Conservation (phyloP, 30 jellyfish, hydroid and myxozoan species). For the Turritopsis rubra region DNA sequence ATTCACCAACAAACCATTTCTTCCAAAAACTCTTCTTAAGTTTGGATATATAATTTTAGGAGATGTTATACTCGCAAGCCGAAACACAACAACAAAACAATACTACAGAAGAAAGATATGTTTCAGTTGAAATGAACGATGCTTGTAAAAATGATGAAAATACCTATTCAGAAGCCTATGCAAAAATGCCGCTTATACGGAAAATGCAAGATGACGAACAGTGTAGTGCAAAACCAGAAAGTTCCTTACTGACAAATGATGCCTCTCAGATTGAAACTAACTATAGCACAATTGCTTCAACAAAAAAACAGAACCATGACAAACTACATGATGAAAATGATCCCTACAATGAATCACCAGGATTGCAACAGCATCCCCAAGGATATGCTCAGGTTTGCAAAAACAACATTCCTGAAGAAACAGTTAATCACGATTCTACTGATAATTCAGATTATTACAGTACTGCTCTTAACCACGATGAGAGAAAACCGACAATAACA, state of each 20-base stretch:
- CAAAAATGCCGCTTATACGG: background rate
- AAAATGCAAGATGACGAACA: too few species aligned
- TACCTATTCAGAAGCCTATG: background rate
- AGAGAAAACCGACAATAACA: background rate
- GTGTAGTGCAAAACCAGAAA: background rate
- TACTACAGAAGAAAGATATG: background rate
- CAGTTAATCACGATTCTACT: background rate
- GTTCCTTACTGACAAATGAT: background rate
- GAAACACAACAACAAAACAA: background rate
- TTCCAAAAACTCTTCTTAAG: background rate
- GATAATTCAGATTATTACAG: conserved; percentile 6
- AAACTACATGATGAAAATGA: background rate
- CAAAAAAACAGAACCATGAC: background rate
- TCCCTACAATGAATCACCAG: background rate
- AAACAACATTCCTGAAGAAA: background rate
- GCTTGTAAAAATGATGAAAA: background rate
- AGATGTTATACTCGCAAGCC: background rate
- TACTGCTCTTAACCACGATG: background rate
- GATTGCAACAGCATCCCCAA: background rate
- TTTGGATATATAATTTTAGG: background rate
- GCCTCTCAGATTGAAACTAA: background rate
- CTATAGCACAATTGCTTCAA: background rate
- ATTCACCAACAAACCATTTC: background rate
- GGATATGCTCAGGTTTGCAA: background rate
- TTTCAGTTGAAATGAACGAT: background rate